Base-by-base conservation (phyloP, 2,113 vertebrate species). In the Mystacornis crossleyi region DNA sequence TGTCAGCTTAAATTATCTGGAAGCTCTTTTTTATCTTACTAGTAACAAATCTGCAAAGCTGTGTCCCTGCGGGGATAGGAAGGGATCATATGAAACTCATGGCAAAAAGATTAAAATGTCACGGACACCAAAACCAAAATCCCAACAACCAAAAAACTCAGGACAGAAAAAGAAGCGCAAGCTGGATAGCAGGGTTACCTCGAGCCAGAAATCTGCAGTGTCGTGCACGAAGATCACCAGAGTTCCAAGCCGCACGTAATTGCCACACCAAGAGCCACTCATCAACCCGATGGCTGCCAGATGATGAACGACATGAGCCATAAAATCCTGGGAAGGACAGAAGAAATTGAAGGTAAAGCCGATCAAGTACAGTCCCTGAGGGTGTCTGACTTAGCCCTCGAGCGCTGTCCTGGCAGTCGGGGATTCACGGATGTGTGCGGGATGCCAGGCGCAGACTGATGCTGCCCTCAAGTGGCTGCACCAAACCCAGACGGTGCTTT, bases 241-340 rank as follows among this genome's bases (percentile, higher is more conserved):
- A 0, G 99, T 99, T 43, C 99, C 99, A 3, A 99, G 67, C 18
- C 99, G 99, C 70, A 99, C 97, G 23, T 99, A 99, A 97, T 99
- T 99, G 83, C 91, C 98, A 43, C 99, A 99, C 99, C 99, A 99
- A 69, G 99, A 99, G 93, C 98, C 98, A 14, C 98, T 98, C 96
- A 99, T 98, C 82, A 99, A 93, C 20, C 96, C 97, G 60, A 99
- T 96, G 8, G 99, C 99, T 79, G 99, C 99, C 81, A 99, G 91
- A 93, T 99, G 99, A 94, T 99, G 99, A 81, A 99, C 72, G 51
- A 99, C 98, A 33, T 99, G 98, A 75, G 99, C 99, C 61, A 97
- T 95, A 81, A 99, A 99, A 96, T 99, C 99, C 99, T 99, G 77
- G 0, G 26, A 23, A 70, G 33, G 24, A 75, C 10, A 64, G 34